Base-by-base conservation (phyloP, 1,140 invertebrate species). In the Leptinotarsa texana region DNA sequence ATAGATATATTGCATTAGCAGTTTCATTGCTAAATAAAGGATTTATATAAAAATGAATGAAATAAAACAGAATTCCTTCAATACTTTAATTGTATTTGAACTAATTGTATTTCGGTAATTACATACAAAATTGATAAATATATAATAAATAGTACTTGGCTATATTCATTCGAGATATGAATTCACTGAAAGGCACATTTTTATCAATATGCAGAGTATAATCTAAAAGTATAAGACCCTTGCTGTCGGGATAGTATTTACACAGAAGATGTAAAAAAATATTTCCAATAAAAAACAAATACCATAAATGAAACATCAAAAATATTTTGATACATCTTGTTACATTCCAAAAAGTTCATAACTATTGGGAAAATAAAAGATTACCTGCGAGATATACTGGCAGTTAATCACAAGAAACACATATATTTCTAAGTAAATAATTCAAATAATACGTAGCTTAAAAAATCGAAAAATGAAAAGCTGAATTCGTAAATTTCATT, bases 151-250 rank as follows among this genome's bases (percentile, higher is more conserved):
- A 57, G 51, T 57, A 57, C 51, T 57, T 57, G 51, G 51, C 51
- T 57, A 57, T 18, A 57, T 57, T 57, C 13, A 57, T 57, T 57
- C 15, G 51, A 57, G n/a, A 57, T 57, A 57, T 57, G 51, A 57
- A 57, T 57, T 57, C 51, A 57, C 51, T 57, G 51, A 57, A 57
- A 57, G 51, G 51, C 51, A 57, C 51, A 57, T 57, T 57, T 57
- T 57, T n/a, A 57, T 57, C 51, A 57, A 57, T 57, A 57, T 57
- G 51, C 51, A 13, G 13, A 18, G 17, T 57, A 57, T 4, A 57
- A 33, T 33, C 33, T 42, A 42, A 57, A 18, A 17, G 13, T 57
- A 57, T 57, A 57, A 57, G 15, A n/a, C 51, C 15, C 51, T 57
- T 5, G 15, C 51, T 57, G 15, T 57, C 33, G n/a, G 6, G 15